phyloP scores from a whole-genome alignment of 2,888 invertebrate species.

The Ametastegia equiseti region DNA sequence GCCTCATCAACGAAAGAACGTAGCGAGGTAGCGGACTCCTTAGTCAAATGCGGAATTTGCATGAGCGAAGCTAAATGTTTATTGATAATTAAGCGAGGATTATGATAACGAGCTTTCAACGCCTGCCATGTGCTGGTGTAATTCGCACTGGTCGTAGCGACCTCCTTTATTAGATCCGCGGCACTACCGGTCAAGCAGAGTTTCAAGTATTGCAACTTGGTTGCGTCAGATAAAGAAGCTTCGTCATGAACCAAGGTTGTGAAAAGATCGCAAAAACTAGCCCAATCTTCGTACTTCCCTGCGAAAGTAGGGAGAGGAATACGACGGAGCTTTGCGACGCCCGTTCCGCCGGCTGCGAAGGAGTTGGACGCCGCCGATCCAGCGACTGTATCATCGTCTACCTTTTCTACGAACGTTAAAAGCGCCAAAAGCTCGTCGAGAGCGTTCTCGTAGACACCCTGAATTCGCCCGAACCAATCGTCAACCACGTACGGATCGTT shows the following conservation, averaged over 20 bases:
- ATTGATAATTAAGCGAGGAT: constrained; percentile 33
- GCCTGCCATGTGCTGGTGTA: constrained; percentile 43
- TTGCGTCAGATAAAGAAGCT: constrained; percentile 36
- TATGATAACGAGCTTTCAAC: constrained; percentile 42
- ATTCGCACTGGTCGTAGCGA: constrained; percentile 43
- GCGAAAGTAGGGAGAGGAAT: constrained; percentile 48
- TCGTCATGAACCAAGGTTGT: constrained; percentile 42
- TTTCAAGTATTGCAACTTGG: constrained; percentile 48
- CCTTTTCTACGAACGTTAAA: background rate
- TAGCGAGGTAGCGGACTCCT: constrained; percentile 38
- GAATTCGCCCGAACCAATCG: constrained; percentile 29
- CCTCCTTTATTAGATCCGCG: constrained; percentile 37
- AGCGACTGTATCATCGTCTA: background rate
- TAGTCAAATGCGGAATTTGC: constrained; percentile 28
- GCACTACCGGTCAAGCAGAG: constrained; percentile 21
- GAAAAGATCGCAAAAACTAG: constrained; percentile 50
- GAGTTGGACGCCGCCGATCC: background rate
- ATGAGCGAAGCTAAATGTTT: constrained; percentile 34
- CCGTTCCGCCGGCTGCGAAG: background rate
- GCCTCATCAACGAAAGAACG: constrained; percentile 42
- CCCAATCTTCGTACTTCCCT: constrained; percentile 49
- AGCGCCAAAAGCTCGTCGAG: background rate
- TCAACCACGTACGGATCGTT: constrained; percentile 33
- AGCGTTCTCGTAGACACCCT: constrained; percentile 13
- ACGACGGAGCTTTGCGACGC: constrained; percentile 40